These are phyloP conservation scores for Pachypsylla venusta DNA, from an alignment of 1,140 invertebrate genomes.

Conservation along the genomic window DNA sequence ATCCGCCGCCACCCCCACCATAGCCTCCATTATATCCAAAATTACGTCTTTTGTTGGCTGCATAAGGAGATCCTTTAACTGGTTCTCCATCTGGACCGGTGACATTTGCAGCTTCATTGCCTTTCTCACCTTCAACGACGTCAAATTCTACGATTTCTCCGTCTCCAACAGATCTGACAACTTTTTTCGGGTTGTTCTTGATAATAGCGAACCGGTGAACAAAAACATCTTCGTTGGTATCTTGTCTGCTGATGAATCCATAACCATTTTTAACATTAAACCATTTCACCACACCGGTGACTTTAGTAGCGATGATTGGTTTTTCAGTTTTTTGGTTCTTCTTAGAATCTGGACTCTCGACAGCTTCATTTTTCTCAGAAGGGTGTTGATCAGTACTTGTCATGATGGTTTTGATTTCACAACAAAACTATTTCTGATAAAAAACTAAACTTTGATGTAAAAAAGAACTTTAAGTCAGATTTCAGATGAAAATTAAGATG, in stretches of 20 bases:
- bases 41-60: constrained; percentile 73
- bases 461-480: constrained; percentile 6
- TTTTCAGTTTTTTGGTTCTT: constrained; percentile 17
- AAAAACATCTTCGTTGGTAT: constrained; percentile 12
- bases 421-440: no score
- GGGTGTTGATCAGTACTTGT: constrained; percentile 1
- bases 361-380: neutral
- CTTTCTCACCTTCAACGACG: constrained; percentile 97
- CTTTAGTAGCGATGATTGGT: constrained; percentile 57
- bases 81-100: constrained; percentile 85
- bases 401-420: no score
- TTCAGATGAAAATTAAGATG: neutral
- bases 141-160: constrained; percentile 98
- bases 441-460: no score
- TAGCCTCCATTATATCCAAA: neutral
- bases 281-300: constrained; percentile 89
- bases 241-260: constrained; percentile 81
- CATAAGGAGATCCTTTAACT: constrained; percentile 91
- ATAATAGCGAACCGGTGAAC: constrained; percentile 66
- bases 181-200: constrained; percentile 96
- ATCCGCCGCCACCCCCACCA: constrained; percentile 28
- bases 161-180: constrained; percentile 93
- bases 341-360: neutral
- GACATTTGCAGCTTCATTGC: constrained; percentile 93
- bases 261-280: constrained; percentile 99